Conservation (phyloP, 1,140 invertebrate genomes). For the Trachymyrmex septentrionalis region DNA sequence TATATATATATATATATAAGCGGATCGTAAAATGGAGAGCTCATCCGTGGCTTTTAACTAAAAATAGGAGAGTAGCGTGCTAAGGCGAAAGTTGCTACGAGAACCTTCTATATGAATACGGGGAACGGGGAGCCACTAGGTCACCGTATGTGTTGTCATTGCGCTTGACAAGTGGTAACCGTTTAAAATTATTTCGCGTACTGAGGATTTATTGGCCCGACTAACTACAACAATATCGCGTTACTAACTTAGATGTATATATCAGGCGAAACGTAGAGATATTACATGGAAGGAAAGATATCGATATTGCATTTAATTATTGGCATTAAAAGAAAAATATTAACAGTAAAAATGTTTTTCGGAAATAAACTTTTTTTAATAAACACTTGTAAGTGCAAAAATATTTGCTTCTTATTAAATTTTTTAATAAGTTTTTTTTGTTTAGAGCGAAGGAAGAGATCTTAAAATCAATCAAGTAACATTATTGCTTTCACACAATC, state of each 20-base stretch:
- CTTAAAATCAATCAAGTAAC: background rate
- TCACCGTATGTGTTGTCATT: conserved; percentile 66
- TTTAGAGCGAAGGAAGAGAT: background rate
- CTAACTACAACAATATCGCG: conserved; percentile 9
- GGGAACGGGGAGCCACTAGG: background rate
- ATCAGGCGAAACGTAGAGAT: background rate
- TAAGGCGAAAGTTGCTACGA: background rate
- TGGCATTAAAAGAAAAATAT: background rate
- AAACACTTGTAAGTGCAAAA: too few species aligned
- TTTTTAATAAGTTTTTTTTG: background rate
- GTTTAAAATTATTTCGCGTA: conserved; percentile 73
- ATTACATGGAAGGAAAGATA: background rate
- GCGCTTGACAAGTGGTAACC: conserved; percentile 61
- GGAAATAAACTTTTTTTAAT: too few species aligned
- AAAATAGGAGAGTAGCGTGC: background rate
- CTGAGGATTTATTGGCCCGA: conserved; percentile 62
- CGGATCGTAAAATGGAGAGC: conserved; percentile 76
- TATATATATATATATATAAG: background rate
- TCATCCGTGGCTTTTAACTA: conserved; percentile 56
- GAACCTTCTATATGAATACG: background rate
- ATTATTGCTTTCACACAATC: background rate
- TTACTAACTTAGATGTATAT: conserved; percentile 62
- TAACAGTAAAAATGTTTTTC: too few species aligned
- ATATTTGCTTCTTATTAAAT: too few species aligned
- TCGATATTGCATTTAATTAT: conserved; percentile 2